phyloP scores from a whole-genome alignment of 2,888 invertebrate species.

The Drosophila tripunctata region DNA sequence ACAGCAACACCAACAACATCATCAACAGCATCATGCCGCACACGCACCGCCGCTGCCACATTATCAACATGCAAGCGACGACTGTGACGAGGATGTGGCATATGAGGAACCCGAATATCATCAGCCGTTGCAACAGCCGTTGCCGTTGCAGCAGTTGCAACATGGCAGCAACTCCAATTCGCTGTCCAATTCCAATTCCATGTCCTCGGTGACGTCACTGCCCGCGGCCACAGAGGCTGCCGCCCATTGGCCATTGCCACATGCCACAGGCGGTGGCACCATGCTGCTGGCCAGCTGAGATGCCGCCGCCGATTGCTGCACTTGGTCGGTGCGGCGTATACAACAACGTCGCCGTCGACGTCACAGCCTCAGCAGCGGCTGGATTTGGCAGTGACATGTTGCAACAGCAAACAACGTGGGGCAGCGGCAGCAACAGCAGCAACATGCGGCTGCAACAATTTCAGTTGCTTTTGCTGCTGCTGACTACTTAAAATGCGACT shows the following conservation, averaged over 20 bases:
- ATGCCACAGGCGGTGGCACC: constrained; percentile 81
- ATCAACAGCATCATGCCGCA: constrained; percentile 57
- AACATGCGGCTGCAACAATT: constrained; percentile 25
- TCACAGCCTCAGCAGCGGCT: constrained; percentile 73
- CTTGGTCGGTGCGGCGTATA: no score
- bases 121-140: constrained; percentile 81
- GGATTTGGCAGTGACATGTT: constrained; percentile 80
- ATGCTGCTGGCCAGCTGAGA: constrained; percentile 84
- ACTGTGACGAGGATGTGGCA: constrained; percentile 78
- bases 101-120: constrained; percentile 82
- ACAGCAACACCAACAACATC: constrained; percentile 68
- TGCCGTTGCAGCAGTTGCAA: constrained; percentile 52
- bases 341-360: constrained; percentile 59
- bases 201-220: constrained; percentile 75
- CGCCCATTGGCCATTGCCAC: constrained; percentile 44
- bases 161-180: constrained; percentile 56
- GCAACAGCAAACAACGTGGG: constrained; percentile 22
- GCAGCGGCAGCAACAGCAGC: constrained; percentile 13
- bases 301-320: constrained; percentile 52
- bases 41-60: constrained; percentile 49
- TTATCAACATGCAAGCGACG: no score
- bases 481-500: constrained; percentile 68
- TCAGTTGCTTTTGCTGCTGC: constrained; percentile 1
- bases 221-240: constrained; percentile 62
- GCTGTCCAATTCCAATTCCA: constrained; percentile 53